phyloP scores from a whole-genome alignment of 2,797 vertebrate genomes.

The Spheniscus humboldti region DNA sequence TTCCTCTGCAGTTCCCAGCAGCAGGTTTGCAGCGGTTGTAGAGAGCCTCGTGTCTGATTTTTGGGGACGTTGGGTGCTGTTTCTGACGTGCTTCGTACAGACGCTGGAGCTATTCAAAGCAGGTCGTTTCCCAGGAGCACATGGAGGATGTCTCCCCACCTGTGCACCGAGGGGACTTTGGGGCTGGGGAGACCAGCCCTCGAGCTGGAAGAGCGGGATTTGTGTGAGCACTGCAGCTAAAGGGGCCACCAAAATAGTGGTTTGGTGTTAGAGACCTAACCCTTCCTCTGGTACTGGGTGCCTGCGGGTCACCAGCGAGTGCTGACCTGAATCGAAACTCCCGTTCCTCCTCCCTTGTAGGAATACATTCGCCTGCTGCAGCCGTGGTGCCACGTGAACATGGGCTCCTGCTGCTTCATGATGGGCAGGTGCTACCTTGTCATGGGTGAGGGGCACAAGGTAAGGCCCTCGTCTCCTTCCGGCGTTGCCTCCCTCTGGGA shows the following conservation, averaged over 20 bases:
- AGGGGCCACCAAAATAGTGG: neutral
- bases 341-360: conserved; percentile 57
- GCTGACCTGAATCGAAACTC: neutral
- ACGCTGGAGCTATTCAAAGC: neutral
- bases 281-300: neutral
- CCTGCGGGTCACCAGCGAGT: rapidly evolving
- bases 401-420: conserved; percentile 92
- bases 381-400: conserved; percentile 92
- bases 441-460: conserved; percentile 92
- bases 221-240: neutral
- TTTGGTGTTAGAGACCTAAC: neutral
- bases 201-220: neutral
- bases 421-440: conserved; percentile 91
- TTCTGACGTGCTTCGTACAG: neutral
- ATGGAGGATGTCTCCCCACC: neutral
- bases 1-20: neutral
- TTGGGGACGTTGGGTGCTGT: neutral
- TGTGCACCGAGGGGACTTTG: neutral
- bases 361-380: conserved; percentile 88
- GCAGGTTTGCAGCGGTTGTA: too few species aligned
- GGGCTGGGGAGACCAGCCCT: neutral
- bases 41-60: neutral
- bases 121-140: rapidly evolving
- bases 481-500: neutral
- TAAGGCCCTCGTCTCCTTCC: neutral